Conservation (phyloP, 2,888 invertebrate species). For the Bursaphelenchus okinawaensis region DNA sequence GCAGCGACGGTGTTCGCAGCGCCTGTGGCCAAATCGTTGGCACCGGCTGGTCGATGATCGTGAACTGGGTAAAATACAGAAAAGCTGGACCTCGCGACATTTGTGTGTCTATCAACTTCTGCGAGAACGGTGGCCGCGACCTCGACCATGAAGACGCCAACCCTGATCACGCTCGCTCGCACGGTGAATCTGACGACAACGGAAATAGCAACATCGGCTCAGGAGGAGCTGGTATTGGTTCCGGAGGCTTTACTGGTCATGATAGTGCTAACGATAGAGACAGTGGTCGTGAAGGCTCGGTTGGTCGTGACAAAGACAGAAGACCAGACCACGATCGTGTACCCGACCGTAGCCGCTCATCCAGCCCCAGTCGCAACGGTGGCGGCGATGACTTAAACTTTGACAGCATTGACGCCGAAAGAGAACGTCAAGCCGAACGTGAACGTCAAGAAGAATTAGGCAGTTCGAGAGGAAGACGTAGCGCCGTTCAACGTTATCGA, state of each 20-base stretch:
- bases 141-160: background rate
- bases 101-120: background rate
- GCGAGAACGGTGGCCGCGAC: background rate
- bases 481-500: background rate
- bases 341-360: background rate
- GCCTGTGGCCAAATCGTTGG: background rate
- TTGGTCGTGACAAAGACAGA: background rate
- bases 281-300: background rate
- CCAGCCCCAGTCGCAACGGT: background rate
- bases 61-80: background rate
- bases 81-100: background rate
- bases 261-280: background rate
- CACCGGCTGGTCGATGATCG: background rate
- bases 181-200: no score
- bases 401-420: background rate
- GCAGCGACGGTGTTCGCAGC: background rate
- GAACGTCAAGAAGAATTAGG: background rate
- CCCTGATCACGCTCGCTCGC: background rate
- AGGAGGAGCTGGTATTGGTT: background rate
- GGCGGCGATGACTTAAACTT: background rate
- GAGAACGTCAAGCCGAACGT: background rate
- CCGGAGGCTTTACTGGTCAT: background rate
- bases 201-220: background rate
- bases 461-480: background rate
- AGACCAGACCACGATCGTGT: background rate